Evolutionary conservation across 2,888 invertebrate genomes (phyloP), one percentile per base, ranked within the genome.

Genomic region (Esperia sulphurella): DNA sequence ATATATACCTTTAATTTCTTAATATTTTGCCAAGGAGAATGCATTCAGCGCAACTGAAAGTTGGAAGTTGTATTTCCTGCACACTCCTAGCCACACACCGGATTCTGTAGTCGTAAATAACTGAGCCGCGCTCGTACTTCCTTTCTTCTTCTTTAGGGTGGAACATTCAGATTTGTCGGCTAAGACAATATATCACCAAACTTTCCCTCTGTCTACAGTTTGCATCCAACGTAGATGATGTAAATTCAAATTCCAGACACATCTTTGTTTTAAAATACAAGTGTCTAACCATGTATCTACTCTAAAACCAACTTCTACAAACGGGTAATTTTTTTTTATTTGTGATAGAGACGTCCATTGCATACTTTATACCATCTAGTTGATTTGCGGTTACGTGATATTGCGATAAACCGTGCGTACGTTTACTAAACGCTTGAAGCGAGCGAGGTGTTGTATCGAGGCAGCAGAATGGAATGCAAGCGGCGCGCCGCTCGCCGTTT

Each of bases 81-180:
- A 65, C 63, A 69, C 71, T 76, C 67, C 66, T 62, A 65, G 65
- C 68, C 8, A 1, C 66, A 70, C 68, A 65, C 79, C 82, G 83
- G 83, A 86, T 83, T 78, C 71, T 67, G 72, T 61, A 73, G 71
- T 82, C 83, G 82, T 86, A 85, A 87, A 85, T 85, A 85, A 83
- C 35, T 74, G 71, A 73, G 72, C 70, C 72, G 71, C 75, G 72
- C 76, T 75, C 71, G 65, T 70, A 73, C 75, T 81, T 83, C 80
- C 81, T 78, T 81, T 79, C 79, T 78, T 80, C 64, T 71, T 64
- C 71, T 70, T 65, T 63, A 12, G 67, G 62, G 68, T 66, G 60
- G 53, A 64, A 68, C 67, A 71, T 75, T 71, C 61, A 63, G 63
- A 76, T 74, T 75, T 79, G 61, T 68, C 61, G 57, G 54, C 56